Percentiles rank a stretch among this genome's conserved stretches.
Conservation (phyloP, 2,888 invertebrate species). For the Acanthosepion esculentum region DNA sequence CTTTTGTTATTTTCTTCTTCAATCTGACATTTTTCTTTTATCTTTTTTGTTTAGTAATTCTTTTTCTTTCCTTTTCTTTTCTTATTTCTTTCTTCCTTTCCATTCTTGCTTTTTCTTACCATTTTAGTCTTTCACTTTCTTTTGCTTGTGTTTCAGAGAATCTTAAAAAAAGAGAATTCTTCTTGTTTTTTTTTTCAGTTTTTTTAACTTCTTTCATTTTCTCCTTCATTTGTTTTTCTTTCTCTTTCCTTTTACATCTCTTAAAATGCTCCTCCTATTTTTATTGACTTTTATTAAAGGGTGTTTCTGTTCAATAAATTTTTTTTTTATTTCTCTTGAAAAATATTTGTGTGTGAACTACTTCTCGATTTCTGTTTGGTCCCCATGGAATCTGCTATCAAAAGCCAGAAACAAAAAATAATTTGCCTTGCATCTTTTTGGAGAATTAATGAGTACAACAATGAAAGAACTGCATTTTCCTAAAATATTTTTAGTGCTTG, state of each 20-base stretch:
- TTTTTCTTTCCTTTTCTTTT: too few relatives aligned
- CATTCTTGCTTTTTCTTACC: too few relatives aligned
- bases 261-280: neutral
- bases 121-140: too few relatives aligned
- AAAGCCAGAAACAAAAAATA: neutral
- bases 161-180: too few relatives aligned
- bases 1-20: too few relatives aligned
- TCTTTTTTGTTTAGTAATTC: too few relatives aligned
- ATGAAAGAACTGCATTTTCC: neutral
- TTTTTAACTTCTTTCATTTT: neutral
- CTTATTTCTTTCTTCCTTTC: too few relatives aligned
- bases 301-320: neutral
- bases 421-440: neutral
- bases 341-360: neutral
- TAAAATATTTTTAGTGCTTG: neutral
- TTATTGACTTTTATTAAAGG: neutral
- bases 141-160: too few relatives aligned
- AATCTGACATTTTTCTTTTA: too few relatives aligned
- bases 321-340: neutral
- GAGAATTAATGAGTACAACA: neutral
- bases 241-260: neutral
- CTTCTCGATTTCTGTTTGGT: neutral
- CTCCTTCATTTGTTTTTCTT: too few relatives aligned
- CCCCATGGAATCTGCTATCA: neutral
- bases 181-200: neutral